Percentiles rank a stretch among this genome's conserved stretches.
Conservation (phyloP, 2,113 vertebrate species). For the Heloderma charlesbogerti region DNA sequence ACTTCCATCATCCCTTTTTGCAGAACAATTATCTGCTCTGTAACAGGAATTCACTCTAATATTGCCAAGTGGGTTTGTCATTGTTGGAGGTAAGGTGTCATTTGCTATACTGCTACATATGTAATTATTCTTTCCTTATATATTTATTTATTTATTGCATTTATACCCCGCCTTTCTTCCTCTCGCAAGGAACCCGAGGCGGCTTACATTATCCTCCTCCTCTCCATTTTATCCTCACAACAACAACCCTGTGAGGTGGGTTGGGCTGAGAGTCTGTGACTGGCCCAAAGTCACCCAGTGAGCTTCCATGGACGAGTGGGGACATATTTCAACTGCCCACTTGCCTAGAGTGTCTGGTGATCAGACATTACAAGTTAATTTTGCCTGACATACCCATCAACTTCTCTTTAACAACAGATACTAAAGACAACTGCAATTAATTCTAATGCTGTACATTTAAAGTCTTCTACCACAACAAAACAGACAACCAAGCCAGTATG, state of each 20-base stretch:
- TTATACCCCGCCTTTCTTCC: no score
- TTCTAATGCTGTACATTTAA: neutral
- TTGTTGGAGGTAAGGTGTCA: neutral
- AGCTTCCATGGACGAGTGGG: no score
- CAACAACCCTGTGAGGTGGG: no score
- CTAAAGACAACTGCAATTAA: slow-evolving; percentile 17
- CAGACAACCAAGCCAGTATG: neutral
- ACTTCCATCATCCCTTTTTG: neutral
- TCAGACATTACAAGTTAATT: slow-evolving; percentile 17
- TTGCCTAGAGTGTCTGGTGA: neutral
- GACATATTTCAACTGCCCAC: neutral
- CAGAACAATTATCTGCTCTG: neutral
- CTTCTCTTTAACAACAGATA: slow-evolving; percentile 11
- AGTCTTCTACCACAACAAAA: neutral
- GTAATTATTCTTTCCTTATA: slow-evolving; percentile 3
- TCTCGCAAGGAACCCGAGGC: no score
- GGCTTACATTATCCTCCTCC: no score
- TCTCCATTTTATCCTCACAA: no score
- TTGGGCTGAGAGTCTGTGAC: no score
- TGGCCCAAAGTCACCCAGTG: no score
- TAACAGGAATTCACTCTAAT: neutral
- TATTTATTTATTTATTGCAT: no score
- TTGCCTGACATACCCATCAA: neutral
- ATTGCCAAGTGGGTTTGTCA: neutral
- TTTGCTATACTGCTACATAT: neutral